Conservation (phyloP, 2,113 vertebrate genomes). For the Etheostoma cragini region DNA sequence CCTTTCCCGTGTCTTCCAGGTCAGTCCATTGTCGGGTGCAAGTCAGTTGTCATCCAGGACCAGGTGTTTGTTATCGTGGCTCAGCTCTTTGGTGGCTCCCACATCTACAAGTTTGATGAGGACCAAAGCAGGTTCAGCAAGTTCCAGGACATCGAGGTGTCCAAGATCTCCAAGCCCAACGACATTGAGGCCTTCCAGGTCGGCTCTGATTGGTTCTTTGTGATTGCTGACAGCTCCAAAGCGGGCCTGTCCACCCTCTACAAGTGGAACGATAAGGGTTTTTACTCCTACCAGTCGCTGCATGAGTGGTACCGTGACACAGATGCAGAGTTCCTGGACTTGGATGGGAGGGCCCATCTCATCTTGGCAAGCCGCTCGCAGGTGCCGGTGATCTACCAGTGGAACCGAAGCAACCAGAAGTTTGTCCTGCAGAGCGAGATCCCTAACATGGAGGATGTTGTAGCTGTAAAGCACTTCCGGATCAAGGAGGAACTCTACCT, state of each 20-base stretch:
- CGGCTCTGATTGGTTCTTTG: conserved; percentile 92
- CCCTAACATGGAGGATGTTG: conserved; percentile 96
- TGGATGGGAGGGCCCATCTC: conserved; percentile 94
- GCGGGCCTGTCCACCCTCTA: conserved; percentile 97
- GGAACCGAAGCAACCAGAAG: conserved; percentile 93
- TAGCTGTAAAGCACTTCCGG: conserved; percentile 93
- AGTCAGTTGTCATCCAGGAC: conserved; percentile 93
- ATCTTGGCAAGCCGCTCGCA: conserved; percentile 96
- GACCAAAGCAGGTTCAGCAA: conserved; percentile 97
- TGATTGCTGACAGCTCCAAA: conserved; percentile 98
- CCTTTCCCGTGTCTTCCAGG: conserved; percentile 78
- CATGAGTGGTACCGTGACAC: conserved; percentile 99
- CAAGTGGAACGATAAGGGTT: conserved; percentile 97
- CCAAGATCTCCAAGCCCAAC: conserved; percentile 97
- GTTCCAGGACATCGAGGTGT: conserved; percentile 97
- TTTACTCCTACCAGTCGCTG: conserved; percentile 96
- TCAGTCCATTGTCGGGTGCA: conserved; percentile 97
- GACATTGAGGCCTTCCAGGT: conserved; percentile 97
- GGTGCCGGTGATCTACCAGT: conserved; percentile 96
- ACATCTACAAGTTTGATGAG: conserved; percentile 97
- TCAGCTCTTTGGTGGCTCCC: conserved; percentile 97
- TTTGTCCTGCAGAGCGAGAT: conserved; percentile 93
- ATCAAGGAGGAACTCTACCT: conserved; percentile 93
- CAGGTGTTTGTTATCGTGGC: conserved; percentile 98
- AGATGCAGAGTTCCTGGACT: conserved; percentile 92